Percentiles rank a stretch among this genome's conserved stretches.
Conservation (phyloP, 2,113 vertebrate genomes). For the Tapirus terrestris region DNA sequence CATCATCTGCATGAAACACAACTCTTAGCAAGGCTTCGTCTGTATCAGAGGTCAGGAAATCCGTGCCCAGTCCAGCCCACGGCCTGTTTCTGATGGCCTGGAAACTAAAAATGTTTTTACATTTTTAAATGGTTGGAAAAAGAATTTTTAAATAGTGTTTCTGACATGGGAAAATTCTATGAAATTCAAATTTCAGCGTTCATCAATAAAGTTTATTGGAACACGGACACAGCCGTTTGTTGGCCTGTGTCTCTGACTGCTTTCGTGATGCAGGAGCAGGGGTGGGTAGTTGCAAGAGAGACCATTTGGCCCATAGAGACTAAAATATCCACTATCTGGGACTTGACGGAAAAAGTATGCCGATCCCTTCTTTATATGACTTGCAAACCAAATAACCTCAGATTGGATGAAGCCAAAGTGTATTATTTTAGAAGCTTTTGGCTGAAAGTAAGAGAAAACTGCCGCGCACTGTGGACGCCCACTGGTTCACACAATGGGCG, state of each 20-base stretch:
- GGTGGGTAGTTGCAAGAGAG: background rate
- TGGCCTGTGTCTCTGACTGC: fast-evolving
- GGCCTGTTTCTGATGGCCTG: fast-evolving
- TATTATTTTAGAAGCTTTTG: background rate
- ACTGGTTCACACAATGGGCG: fast-evolving
- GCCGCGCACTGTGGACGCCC: fast-evolving
- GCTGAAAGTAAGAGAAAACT: background rate
- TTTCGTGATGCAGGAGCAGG: fast-evolving
- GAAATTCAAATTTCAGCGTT: fast-evolving
- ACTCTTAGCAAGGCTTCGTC: background rate
- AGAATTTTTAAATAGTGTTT: background rate
- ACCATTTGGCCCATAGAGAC: fast-evolving
- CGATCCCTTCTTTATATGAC: fast-evolving
- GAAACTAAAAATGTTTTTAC: background rate
- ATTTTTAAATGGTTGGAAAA: background rate
- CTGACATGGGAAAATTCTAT: fast-evolving
- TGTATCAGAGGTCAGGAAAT: fast-evolving
- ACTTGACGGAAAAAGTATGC: background rate
- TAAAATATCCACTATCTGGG: background rate
- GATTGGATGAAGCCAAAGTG: background rate
- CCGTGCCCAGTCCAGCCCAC: too few relatives aligned
- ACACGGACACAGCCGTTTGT: fast-evolving
- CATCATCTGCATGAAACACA: fast-evolving
- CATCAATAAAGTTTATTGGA: background rate
- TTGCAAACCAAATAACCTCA: fast-evolving